Evolutionary conservation across 2,113 vertebrate species (phyloP), one percentile per base, ranked within the genome.

Genomic region (Hippocampus zosterae): DNA sequence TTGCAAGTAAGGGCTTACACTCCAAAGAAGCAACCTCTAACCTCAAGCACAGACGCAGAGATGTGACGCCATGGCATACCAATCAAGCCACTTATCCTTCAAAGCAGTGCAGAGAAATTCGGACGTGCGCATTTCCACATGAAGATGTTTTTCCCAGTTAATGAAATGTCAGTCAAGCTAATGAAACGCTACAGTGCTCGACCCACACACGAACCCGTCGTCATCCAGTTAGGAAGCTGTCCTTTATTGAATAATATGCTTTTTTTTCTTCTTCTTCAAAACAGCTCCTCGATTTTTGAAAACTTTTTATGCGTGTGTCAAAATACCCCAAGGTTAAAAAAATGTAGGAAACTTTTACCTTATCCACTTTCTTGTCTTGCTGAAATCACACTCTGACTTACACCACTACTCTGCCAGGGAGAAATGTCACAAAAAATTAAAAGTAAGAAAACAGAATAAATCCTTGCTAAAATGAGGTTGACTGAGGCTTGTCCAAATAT

Each of bases 151-250:
- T 57, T 65, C 41, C 37, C 37, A 61, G 60, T 65, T 68, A 60
- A 79, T 67, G 27, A 42, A 46, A 41, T 42, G 61, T 63, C 61
- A 63, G 61, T 63, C 61, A 63, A 63, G 61, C 37, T 63, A 63
- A 63, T 63, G 61, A 80, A 66, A 57, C 21, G 50, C 61, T 65
- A 15, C 33, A 60, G 50, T 9, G 37, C 59, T 21, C 21, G 78
- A 27, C 41, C 33, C 65, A 48, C 57, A 71, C 71, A 65, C 75
- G 72, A 3, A 25, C 74, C 67, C 73, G 67, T 48, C 10, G 21
- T n/a, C 57, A 16, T 60, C 27, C 15, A 7, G 10, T 18, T 13
- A 2, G 15, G 11, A 15, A 33, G 57, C 15, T 18, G 57, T 15
- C 27, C 27, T 33, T n/a, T n/a, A 55, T 55, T 18, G 46, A 12